Conservation (phyloP, 2,888 invertebrate species). For the Chymomyza amoena region DNA sequence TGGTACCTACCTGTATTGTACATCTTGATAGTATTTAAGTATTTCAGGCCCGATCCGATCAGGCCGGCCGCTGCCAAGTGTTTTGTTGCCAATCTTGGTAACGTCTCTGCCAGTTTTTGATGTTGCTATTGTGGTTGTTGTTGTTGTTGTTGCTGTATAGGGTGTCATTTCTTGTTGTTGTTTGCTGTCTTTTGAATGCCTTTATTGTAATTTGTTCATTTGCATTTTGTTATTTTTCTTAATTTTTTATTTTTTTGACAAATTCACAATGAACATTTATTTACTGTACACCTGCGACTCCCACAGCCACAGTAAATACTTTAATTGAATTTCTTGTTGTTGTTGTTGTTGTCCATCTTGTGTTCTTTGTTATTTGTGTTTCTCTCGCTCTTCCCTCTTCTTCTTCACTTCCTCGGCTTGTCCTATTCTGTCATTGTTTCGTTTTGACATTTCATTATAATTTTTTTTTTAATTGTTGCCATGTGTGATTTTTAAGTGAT, state of each 20-base stretch:
- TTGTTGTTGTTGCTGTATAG: neutral
- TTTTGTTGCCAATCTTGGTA: neutral
- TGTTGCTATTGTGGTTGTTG: neutral
- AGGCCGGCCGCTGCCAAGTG: neutral
- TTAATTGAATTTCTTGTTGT: slow-evolving; percentile 41
- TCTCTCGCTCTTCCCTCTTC: neutral
- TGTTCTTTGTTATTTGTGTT: neutral
- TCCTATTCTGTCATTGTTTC: too few species aligned
- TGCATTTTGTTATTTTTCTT: neutral
- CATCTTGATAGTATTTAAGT: too few species aligned
- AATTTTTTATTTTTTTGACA: slow-evolving; percentile 28
- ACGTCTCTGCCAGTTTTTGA: slow-evolving; percentile 1
- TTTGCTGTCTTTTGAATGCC: neutral
- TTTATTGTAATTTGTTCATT: slow-evolving; percentile 10
- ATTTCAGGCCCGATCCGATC: neutral
- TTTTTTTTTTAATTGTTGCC: too few species aligned
- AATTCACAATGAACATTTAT: slow-evolving; percentile 25
- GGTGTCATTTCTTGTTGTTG: neutral
- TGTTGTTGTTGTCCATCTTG: neutral
- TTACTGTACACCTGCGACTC: slow-evolving; percentile 1
- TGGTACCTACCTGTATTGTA: neutral
- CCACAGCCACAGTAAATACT: slow-evolving; percentile 20
- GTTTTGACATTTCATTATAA: too few species aligned
- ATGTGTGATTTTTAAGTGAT: too few species aligned
- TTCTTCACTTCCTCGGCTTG: neutral